phyloP scores from a whole-genome alignment of 2,797 vertebrate genomes.

The Phylloscopus collybita region DNA sequence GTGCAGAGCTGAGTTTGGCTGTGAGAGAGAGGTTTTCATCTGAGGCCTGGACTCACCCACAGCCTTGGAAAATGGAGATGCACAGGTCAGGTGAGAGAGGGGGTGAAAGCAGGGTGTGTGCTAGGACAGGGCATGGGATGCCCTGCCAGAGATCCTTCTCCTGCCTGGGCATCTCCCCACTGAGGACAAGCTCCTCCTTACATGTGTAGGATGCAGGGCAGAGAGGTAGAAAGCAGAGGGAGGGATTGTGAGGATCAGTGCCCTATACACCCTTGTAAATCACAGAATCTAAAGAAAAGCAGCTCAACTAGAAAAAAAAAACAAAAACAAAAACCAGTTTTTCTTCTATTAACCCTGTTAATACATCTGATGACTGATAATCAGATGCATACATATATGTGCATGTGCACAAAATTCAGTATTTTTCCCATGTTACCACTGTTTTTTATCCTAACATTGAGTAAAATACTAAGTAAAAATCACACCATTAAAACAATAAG shows the following conservation, averaged over 20 bases:
- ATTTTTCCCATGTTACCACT: not conserved
- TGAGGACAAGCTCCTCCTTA: not conserved
- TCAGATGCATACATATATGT: not conserved
- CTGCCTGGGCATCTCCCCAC: not conserved
- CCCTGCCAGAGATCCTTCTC: not conserved
- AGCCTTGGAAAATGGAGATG: rapidly evolving
- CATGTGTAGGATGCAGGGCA: rapidly evolving
- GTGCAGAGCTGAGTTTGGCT: not conserved
- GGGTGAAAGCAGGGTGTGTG: not conserved
- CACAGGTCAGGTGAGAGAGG: not conserved
- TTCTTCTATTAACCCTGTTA: not conserved
- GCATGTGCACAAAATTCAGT: not conserved
- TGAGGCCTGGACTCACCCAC: not conserved
- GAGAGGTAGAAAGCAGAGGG: not conserved
- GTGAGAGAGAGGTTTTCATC: rapidly evolving
- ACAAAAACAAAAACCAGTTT: not conserved
- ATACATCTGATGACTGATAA: not conserved
- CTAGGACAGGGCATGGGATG: not conserved
- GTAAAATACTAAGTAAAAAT: not conserved
- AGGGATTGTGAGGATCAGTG: not conserved
- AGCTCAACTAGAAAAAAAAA: not conserved
- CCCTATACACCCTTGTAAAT: not conserved
- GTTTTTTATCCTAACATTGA: not conserved
- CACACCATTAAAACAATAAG: not conserved
- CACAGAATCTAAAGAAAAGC: not conserved